Conservation (phyloP, 2,888 invertebrate species). For the Harmothoe impar region DNA sequence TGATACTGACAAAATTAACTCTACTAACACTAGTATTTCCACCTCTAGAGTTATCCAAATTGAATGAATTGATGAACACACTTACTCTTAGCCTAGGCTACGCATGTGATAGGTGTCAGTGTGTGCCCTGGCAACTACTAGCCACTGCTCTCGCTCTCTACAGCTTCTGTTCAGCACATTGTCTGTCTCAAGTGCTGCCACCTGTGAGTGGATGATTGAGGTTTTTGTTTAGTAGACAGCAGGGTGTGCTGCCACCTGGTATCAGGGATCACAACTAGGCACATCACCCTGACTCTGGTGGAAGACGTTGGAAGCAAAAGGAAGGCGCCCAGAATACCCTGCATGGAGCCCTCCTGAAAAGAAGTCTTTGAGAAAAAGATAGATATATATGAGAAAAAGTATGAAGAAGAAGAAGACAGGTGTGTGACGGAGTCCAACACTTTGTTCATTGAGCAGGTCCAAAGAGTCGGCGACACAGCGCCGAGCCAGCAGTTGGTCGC, state of each 20-base stretch:
- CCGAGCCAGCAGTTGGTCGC: constrained; percentile 33
- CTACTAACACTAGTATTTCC: background rate
- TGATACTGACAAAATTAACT: background rate
- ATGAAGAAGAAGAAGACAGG: background rate
- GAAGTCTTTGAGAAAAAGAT: constrained; percentile 31
- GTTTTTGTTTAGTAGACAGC: background rate
- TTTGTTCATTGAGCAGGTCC: constrained; percentile 60
- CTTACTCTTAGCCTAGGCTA: too few relatives aligned
- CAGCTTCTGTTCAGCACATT: constrained; percentile 25
- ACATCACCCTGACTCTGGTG: constrained; percentile 15
- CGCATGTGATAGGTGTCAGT: background rate
- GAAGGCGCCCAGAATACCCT: background rate
- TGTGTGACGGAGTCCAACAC: constrained; percentile 2
- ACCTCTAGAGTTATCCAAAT: too few relatives aligned
- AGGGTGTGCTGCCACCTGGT: constrained; percentile 4
- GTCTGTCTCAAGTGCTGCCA: constrained; percentile 38
- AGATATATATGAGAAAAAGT: background rate
- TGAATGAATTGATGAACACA: too few relatives aligned
- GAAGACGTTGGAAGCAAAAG: background rate
- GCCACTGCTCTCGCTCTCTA: constrained; percentile 56
- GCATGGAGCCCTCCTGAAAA: background rate
- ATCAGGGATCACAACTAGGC: background rate
- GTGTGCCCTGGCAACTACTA: constrained; percentile 20
- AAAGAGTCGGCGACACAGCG: constrained; percentile 53
- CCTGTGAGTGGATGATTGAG: constrained; percentile 36